phyloP scores from a whole-genome alignment of 2,113 vertebrate genomes.

The Galeopterus variegatus region DNA sequence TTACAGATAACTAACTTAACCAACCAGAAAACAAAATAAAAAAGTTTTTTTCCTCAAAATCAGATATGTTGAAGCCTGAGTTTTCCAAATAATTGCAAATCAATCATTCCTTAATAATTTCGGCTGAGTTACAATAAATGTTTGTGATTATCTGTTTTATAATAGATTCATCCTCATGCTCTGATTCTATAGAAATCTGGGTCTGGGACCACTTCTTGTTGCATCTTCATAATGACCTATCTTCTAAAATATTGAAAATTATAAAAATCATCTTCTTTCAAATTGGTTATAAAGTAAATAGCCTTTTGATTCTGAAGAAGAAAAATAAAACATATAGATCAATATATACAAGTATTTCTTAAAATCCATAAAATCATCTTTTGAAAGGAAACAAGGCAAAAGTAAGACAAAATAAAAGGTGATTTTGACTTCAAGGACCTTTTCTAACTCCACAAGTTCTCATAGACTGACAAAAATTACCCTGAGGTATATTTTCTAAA shows the following conservation, averaged over 20 bases:
- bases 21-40: background rate
- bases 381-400: conserved; percentile 1
- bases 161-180: background rate
- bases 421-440: conserved; percentile 11
- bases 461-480: conserved; percentile 8
- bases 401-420: conserved; percentile 7
- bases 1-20: conserved; percentile 1
- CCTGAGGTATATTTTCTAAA: conserved; percentile 57
- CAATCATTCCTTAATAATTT: background rate
- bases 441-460: conserved; percentile 29
- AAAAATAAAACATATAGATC: background rate
- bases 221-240: background rate
- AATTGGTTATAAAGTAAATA: background rate
- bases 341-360: conserved; percentile 32
- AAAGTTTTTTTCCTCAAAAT: background rate
- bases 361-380: background rate
- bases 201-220: background rate
- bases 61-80: background rate
- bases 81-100: conserved; percentile 26
- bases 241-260: background rate
- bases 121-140: background rate
- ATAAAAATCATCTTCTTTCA: background rate
- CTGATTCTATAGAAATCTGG: conserved; percentile 9
- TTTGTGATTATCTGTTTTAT: background rate
- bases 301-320: background rate